phyloP scores from a whole-genome alignment of 2,888 invertebrate species.

The Stictocephala bisonia region DNA sequence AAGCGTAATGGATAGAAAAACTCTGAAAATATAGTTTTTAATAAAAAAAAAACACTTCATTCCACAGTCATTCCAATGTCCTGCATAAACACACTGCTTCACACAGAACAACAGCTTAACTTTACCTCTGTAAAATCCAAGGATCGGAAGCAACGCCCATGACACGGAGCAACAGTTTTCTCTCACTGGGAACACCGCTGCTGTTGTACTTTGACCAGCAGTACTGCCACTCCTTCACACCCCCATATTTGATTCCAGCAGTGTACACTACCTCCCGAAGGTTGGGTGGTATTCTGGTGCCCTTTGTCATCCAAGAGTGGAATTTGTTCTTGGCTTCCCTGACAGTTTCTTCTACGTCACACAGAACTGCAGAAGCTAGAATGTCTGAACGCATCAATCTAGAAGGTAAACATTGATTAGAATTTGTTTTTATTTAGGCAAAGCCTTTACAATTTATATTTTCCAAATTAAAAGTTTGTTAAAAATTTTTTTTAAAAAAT shows the following conservation, averaged over 20 bases:
- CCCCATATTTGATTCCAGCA: conserved; percentile 77
- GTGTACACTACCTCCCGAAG: conserved; percentile 77
- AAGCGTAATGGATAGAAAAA: no score
- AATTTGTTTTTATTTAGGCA: neutral
- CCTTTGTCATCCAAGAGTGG: conserved; percentile 76
- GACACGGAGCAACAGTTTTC: conserved; percentile 76
- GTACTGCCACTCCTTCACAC: conserved; percentile 79
- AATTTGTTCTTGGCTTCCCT: conserved; percentile 77
- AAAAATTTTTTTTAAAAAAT: no score
- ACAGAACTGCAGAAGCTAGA: conserved; percentile 77
- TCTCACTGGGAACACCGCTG: conserved; percentile 76
- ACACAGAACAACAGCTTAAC: no score
- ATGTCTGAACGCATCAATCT: conserved; percentile 80
- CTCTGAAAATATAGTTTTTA: neutral
- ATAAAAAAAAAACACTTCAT: conserved; percentile 15
- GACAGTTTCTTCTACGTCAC: conserved; percentile 77
- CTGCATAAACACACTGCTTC: neutral
- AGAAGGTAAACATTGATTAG: conserved; percentile 41
- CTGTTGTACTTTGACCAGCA: conserved; percentile 79
- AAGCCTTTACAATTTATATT: neutral
- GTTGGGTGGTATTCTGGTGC: conserved; percentile 76
- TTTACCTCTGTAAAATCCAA: conserved; percentile 82
- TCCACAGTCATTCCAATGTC: neutral
- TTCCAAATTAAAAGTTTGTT: neutral
- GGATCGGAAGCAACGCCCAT: conserved; percentile 79